These are phyloP conservation scores for Drosophila lacertosa DNA, from an alignment of 1,140 invertebrate genomes.

Conservation along the genomic window DNA sequence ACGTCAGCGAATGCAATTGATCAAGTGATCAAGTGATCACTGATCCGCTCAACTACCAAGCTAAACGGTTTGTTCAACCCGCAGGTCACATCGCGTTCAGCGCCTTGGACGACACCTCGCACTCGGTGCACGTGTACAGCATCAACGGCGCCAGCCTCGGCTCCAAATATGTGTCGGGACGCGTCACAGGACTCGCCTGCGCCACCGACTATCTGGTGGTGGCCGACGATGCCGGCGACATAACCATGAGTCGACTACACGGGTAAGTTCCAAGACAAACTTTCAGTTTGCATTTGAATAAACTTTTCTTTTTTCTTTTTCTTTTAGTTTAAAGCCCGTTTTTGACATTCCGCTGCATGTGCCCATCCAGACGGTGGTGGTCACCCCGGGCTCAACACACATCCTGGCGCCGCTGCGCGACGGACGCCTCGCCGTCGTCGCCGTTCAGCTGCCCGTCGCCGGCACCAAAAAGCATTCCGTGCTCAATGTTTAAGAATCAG, in stretches of 20 bases:
- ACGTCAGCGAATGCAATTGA: slow-evolving; percentile 29
- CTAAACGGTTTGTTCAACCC: background rate
- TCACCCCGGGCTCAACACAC: slow-evolving; percentile 87
- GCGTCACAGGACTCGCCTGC: slow-evolving; percentile 84
- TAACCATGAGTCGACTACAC: slow-evolving; percentile 85
- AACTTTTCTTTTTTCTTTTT: slow-evolving; percentile 4
- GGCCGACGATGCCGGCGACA: slow-evolving; percentile 86
- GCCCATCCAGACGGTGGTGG: slow-evolving; percentile 86
- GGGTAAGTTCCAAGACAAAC: slow-evolving; percentile 69
- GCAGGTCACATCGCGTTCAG: slow-evolving; percentile 82
- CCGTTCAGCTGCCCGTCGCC: slow-evolving; percentile 68
- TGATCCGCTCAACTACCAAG: background rate
- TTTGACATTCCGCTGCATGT: slow-evolving; percentile 86
- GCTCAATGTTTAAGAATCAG: slow-evolving; percentile 70
- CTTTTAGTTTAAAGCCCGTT: slow-evolving; percentile 84
- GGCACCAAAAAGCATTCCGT: slow-evolving; percentile 83
- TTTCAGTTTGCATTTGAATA: no score
- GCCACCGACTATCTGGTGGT: slow-evolving; percentile 85
- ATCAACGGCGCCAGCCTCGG: slow-evolving; percentile 87
- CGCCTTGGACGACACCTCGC: slow-evolving; percentile 82
- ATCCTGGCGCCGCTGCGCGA: slow-evolving; percentile 86
- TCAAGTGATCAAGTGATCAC: no score
- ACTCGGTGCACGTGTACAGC: slow-evolving; percentile 86
- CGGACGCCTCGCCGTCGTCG: slow-evolving; percentile 87
- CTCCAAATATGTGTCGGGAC: slow-evolving; percentile 85